Evolutionary conservation across 2,888 invertebrate species (phyloP), one percentile per base, ranked within the genome.

Genomic region (Pristionchus maxplancki): DNA sequence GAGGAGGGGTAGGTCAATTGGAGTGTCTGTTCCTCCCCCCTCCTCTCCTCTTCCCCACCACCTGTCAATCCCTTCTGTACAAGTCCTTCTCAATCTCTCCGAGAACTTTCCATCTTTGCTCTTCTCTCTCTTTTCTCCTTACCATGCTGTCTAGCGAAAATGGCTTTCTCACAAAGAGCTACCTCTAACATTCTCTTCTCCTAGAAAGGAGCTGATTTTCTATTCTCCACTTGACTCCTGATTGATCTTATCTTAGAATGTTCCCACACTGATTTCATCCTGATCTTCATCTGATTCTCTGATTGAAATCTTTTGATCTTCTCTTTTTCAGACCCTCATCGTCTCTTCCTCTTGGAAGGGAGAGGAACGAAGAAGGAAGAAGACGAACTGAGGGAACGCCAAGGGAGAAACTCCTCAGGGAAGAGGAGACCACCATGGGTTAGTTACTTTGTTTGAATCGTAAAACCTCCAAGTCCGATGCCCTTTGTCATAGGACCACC

Each of bases 381-480:
- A 34, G 34, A 34, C 28, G 82, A 53, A 44, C 81, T 81, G 82
- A 83, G 44, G 82, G 34, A n/a, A 83, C 82, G 48, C 44, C 82
- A 8, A 83, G 53, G 50, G 34, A 83, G 53, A 83, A 83, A 34
- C 82, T 83, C 82, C 82, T 83, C 82, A 28, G 48, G 24, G 34
- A 83, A 83, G 82, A 83, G 82, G 82, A 83, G 82, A 83, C 34
- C 82, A 83, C 50, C 82, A 83, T 83, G 82, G 82, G 82, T 83
- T n/a, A n/a, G n/a, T n/a, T n/a, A n/a, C n/a, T n/a, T n/a, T 50
- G 50, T 17, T 17, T 50, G 50, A 50, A 9, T n/a, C n/a, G n/a
- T n/a, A n/a, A n/a, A 64, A 28, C 9, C 5, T 64, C 24, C 64
- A 13, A 64, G 28, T n/a, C 6, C 28, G 24, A 20, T 4, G 62